Conservation (phyloP, 2,888 invertebrate genomes). For the Drosophila paramelanica region DNA sequence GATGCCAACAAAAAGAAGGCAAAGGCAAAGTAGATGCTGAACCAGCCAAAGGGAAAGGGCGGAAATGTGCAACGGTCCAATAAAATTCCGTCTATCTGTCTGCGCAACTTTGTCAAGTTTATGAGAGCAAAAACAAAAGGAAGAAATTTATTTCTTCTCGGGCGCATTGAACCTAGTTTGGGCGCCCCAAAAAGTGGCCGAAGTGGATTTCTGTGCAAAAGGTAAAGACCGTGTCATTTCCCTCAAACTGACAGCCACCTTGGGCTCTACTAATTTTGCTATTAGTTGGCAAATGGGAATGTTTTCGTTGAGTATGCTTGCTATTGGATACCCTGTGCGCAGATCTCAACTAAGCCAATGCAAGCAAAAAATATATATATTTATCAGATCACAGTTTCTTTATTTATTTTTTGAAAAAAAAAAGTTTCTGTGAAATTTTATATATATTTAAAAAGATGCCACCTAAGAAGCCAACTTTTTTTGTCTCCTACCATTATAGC, state of each 20-base stretch:
- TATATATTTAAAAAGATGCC: no score
- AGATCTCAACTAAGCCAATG: no score
- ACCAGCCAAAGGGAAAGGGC: neutral
- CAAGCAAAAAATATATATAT: no score
- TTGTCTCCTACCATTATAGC: neutral
- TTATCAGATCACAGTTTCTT: no score
- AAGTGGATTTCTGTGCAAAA: conserved; percentile 30
- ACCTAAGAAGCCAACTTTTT: no score
- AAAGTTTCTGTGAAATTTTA: neutral
- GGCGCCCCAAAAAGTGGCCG: conserved; percentile 20
- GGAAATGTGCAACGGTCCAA: conserved; percentile 21
- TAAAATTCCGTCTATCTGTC: conserved; percentile 4
- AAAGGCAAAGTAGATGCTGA: neutral
- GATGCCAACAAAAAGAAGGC: conserved; percentile 27
- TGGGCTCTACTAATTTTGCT: neutral
- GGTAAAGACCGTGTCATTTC: conserved; percentile 5
- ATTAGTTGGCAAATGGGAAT: conserved; percentile 7
- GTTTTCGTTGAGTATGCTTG: no score
- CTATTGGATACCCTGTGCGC: neutral
- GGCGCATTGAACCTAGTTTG: conserved; percentile 50
- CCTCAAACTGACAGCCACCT: conserved; percentile 1
- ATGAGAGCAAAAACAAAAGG: conserved; percentile 9
- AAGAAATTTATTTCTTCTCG: conserved; percentile 9
- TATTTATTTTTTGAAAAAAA: no score
- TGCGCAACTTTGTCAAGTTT: conserved; percentile 45